Evolutionary conservation across 2,113 vertebrate species (phyloP).

Genomic region (Ammospiza nelsoni): DNA sequence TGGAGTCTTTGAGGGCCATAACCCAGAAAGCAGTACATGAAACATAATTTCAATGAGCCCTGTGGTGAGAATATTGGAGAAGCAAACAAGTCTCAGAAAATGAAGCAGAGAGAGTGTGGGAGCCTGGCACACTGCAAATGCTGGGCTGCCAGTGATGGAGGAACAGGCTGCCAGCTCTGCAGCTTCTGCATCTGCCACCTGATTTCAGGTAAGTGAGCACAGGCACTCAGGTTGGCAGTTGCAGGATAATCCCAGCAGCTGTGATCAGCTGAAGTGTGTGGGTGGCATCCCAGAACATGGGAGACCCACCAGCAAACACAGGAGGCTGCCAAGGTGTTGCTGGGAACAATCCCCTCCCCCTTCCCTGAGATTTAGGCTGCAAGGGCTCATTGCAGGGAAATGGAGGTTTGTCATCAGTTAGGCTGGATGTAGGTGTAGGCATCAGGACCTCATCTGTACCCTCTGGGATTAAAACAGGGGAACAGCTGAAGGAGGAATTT

Average conservation of each 20-base stretch:
- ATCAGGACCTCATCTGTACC: background rate
- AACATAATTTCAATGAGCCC: background rate
- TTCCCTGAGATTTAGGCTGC: background rate
- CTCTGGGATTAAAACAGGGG: background rate
- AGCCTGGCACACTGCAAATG: background rate
- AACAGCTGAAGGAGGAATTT: background rate
- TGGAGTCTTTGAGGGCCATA: background rate
- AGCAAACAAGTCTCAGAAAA: background rate
- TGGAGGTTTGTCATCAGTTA: background rate
- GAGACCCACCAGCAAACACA: background rate
- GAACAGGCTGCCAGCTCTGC: background rate
- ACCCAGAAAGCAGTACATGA: background rate
- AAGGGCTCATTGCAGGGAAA: background rate
- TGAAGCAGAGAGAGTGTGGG: fast-evolving
- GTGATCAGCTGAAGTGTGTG: background rate
- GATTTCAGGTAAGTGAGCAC: background rate
- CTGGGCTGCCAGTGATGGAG: background rate
- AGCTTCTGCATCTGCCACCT: background rate
- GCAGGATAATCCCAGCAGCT: background rate
- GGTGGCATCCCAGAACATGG: background rate
- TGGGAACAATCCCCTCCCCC: background rate
- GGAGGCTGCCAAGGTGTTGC: background rate
- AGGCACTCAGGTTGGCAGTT: background rate
- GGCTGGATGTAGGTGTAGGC: background rate
- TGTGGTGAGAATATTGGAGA: background rate